phyloP scores from a whole-genome alignment of 2,797 vertebrate genomes.

The Macrochelys suwanniensis region DNA sequence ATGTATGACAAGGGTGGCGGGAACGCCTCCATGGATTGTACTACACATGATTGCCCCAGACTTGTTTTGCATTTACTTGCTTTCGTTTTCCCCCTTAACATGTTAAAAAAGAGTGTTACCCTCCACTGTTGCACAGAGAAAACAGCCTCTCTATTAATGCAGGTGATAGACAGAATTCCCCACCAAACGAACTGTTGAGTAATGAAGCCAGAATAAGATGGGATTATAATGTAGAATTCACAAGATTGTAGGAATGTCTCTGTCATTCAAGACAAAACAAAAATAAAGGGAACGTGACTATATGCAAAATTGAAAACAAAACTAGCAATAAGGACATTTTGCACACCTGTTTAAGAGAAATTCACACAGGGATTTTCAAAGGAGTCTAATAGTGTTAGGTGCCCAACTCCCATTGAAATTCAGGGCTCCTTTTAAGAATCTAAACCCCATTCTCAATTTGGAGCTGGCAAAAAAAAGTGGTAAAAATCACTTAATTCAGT shows the following conservation, averaged over 20 bases:
- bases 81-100: constrained; percentile 10
- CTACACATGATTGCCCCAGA: not conserved
- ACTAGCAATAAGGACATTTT: not conserved
- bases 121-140: constrained; percentile 5
- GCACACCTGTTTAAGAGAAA: not conserved
- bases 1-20: not conserved
- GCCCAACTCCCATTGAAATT: not conserved
- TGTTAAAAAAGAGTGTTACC: not conserved
- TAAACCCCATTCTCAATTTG: not conserved
- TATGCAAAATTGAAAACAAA: not conserved
- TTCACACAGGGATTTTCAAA: not conserved
- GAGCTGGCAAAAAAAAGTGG: not conserved
- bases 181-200: not conserved
- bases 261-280: not conserved
- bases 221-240: not conserved
- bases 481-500: not conserved
- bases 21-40: not conserved
- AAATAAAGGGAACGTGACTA: not conserved
- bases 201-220: not conserved
- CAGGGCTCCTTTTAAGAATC: not conserved
- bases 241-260: not conserved
- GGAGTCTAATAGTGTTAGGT: not conserved
- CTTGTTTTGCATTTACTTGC: constrained; percentile 2
- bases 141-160: not conserved
- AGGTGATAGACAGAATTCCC: not conserved